Conservation (phyloP, 2,113 vertebrate genomes). For the Lampris megalopsis region DNA sequence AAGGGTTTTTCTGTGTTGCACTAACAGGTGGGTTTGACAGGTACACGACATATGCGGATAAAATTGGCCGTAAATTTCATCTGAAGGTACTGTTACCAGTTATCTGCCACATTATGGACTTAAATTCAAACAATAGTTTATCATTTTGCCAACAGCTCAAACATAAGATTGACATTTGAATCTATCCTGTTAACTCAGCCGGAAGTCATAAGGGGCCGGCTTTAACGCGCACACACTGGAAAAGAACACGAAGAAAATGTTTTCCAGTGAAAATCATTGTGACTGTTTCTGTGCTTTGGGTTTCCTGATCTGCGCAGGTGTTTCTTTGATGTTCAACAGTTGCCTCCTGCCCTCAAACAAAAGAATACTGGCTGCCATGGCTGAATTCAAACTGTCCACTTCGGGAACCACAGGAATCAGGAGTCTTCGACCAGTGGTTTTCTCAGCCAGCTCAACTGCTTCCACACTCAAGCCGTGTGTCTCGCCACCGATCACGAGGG, state of each 20-base stretch:
- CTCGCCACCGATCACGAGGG: slow-evolving; percentile 91
- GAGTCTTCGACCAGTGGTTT: slow-evolving; percentile 83
- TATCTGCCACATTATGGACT: not conserved
- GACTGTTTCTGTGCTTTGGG: slow-evolving; percentile 29
- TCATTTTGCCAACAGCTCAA: not conserved
- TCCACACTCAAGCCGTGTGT: slow-evolving; percentile 87
- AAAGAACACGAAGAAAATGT: not conserved
- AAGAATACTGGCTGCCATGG: slow-evolving; percentile 90
- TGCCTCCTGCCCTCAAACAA: slow-evolving; percentile 93
- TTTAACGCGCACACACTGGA: not conserved
- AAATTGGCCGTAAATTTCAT: not conserved
- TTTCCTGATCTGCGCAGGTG: slow-evolving; percentile 40
- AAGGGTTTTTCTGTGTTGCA: not conserved
- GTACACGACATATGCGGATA: not conserved
- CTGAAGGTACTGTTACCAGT: not conserved
- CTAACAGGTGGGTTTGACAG: not conserved
- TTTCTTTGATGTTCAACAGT: slow-evolving; percentile 61
- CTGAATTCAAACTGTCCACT: slow-evolving; percentile 91
- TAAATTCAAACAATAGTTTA: slow-evolving; percentile 22
- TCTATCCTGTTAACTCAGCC: not conserved
- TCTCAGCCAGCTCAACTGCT: slow-evolving; percentile 82
- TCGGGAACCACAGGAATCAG: slow-evolving; percentile 86
- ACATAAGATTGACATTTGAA: not conserved
- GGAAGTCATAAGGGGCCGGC: not conserved
- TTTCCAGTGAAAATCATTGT: slow-evolving; percentile 22